Base-by-base conservation (phyloP, 92 coral and sea anemone species). In the Chrysogorgia sp. region DNA sequence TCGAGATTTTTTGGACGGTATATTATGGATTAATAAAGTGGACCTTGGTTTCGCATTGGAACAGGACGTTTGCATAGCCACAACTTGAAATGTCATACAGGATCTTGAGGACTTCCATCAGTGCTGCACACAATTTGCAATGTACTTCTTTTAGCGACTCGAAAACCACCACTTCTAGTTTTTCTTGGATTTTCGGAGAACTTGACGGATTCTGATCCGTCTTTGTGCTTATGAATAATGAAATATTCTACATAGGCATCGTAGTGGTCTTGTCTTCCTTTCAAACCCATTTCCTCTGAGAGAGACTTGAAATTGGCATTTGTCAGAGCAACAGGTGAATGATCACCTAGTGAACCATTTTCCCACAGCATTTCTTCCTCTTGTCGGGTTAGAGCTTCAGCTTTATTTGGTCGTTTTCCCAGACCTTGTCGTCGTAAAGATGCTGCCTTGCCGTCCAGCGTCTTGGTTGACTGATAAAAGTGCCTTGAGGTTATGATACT, bases 31-130 rank as follows among this genome's bases (percentile, higher is more conserved):
- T 84, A 56, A 62, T 81, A 84, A 12, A 85, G 79, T 20, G 92
- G 90, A 45, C 90, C 90, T 41, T 40, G 70, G 86, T 68, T 60
- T 60, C 82, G 81, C 87, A 82, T 85, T 33, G 74, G 63, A 32
- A 75, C 84, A 20, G 88, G 88, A 25, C 88, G 80, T 72, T 82
- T 74, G 29, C 81, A 74, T 45, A 86, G 60, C 87, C 85, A 85
- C 12, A 82, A 63, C 82, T 88, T 88, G 76, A 84, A 88, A 23
- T 81, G 86, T 20, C 75, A 58, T 22, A 76, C 78, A 5, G 91
- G 88, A 67, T 80, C 83, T 43, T 20, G 57, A 56, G 66, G 74
- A 49, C 85, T 80, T 26, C 80, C 89, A 23, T 84, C 82, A 14
- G 80, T 81, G 85, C 84, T 69, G 26, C 26, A 75, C 89, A 81